Conservation (phyloP, 2,797 vertebrate genomes). For the Syndactyla subalaris region DNA sequence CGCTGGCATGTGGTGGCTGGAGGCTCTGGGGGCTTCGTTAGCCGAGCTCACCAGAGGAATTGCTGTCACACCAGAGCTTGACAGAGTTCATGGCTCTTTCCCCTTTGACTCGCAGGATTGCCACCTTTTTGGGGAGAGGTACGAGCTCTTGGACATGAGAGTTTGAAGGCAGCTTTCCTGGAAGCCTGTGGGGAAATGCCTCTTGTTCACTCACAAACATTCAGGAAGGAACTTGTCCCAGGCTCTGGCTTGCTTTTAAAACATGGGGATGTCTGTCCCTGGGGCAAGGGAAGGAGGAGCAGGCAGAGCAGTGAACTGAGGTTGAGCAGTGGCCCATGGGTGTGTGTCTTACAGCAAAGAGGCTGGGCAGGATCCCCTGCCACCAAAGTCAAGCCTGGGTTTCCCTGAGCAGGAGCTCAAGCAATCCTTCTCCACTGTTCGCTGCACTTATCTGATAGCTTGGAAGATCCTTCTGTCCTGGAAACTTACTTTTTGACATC, state of each 20-base stretch:
- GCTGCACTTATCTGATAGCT: not conserved
- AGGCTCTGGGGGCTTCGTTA: constrained; percentile 27
- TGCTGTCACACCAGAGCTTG: rapidly evolving
- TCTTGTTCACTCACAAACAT: not conserved
- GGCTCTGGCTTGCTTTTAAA: not conserved
- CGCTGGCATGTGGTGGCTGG: rapidly evolving
- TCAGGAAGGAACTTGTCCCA: not conserved
- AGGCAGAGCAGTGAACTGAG: not conserved
- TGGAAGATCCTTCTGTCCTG: not conserved
- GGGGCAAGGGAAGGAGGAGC: not conserved
- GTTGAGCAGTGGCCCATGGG: not conserved
- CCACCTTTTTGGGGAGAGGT: not conserved
- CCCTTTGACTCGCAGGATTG: not conserved
- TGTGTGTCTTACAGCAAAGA: not conserved
- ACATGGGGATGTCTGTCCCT: not conserved
- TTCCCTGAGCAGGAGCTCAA: not conserved
- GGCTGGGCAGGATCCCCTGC: not conserved
- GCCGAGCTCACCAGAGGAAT: rapidly evolving
- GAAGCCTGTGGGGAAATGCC: not conserved
- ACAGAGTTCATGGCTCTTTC: not conserved
- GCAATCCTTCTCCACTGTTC: not conserved
- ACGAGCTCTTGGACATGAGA: not conserved
- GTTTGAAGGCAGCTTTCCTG: not conserved
- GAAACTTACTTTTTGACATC: not conserved
- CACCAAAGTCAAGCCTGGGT: not conserved